A percentile compares a stretch with the other conserved stretches of the same genome.
These are phyloP conservation scores for Pangasius larnaudii DNA, from an alignment of 2,797 vertebrate genomes.

Conservation along the genomic window DNA sequence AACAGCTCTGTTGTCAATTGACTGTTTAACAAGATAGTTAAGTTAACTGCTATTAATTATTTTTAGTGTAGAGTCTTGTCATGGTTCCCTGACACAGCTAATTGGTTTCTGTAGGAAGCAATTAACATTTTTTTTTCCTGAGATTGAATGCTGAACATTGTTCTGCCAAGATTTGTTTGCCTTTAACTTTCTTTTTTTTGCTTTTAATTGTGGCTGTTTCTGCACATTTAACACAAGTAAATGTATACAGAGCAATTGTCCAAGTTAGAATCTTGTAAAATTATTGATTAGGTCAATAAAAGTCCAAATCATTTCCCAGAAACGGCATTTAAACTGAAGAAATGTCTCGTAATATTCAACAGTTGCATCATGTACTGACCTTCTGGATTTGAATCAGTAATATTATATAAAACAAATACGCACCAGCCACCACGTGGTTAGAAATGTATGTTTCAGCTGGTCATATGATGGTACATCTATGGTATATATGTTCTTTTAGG, in stretches of 20 bases:
- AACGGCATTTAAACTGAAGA: constrained; percentile 12
- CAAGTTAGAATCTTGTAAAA: constrained; percentile 40
- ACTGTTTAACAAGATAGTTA: constrained; percentile 53
- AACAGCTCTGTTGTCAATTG: constrained; percentile 44
- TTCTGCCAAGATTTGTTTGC: constrained; percentile 25
- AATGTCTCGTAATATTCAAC: not conserved
- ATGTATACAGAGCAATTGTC: constrained; percentile 39
- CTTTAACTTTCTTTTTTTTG: not conserved
- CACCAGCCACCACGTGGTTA: not conserved
- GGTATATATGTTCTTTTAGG: constrained; percentile 19
- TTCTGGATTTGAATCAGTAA: constrained; percentile 15
- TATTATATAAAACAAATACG: not conserved
- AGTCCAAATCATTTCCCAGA: constrained; percentile 5
- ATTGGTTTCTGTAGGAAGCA: constrained; percentile 47
- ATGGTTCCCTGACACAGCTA: constrained; percentile 40
- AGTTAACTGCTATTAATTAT: constrained; percentile 47
- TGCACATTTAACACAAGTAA: not conserved
- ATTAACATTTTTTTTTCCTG: constrained; percentile 34
- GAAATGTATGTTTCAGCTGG: constrained; percentile 3
- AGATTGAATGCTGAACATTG: constrained; percentile 33
- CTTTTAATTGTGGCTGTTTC: not conserved
- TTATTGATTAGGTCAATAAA: constrained; percentile 36
- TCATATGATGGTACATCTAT: constrained; percentile 10
- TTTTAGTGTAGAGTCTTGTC: constrained; percentile 37
- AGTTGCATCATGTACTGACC: not conserved